phyloP scores from a whole-genome alignment of 2,888 invertebrate species.

The Tupiocoris notatus region DNA sequence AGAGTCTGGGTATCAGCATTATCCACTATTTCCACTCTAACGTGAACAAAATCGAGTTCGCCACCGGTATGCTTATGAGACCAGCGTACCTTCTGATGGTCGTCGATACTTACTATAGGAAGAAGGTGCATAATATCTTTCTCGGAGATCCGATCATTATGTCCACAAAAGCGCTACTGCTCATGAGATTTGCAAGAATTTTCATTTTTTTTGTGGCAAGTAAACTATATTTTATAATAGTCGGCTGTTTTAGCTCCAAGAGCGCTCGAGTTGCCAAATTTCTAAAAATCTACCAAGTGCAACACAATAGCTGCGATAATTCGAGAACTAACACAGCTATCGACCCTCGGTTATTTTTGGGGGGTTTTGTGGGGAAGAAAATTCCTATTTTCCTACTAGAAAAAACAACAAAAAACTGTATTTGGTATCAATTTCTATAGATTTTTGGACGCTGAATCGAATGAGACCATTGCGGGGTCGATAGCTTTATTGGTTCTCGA shows the following conservation, averaged over 20 bases:
- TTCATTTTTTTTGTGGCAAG: conserved; percentile 35
- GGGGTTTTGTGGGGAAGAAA: too few species aligned
- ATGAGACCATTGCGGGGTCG: too few species aligned
- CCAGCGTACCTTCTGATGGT: conserved; percentile 9
- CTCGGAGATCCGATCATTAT: neutral
- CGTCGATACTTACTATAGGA: conserved; percentile 1
- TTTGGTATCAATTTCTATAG: too few species aligned
- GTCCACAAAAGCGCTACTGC: conserved; percentile 10
- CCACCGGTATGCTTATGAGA: conserved; percentile 27
- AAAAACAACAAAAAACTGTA: too few species aligned
- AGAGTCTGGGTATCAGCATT: conserved; percentile 28
- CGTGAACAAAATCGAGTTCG: conserved; percentile 39
- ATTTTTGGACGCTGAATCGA: too few species aligned
- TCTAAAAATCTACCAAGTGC: too few species aligned
- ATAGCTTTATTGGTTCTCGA: too few species aligned
- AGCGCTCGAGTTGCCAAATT: too few species aligned
- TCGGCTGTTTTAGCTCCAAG: neutral
- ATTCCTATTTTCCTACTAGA: too few species aligned
- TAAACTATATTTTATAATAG: neutral
- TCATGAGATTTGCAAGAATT: conserved; percentile 24
- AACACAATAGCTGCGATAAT: too few species aligned
- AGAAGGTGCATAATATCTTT: neutral
- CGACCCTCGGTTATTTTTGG: too few species aligned
- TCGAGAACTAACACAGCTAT: too few species aligned
- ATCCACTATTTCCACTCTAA: conserved; percentile 34